phyloP scores from a whole-genome alignment of 2,113 vertebrate genomes.

The Neolamprologus tretocephalus region DNA sequence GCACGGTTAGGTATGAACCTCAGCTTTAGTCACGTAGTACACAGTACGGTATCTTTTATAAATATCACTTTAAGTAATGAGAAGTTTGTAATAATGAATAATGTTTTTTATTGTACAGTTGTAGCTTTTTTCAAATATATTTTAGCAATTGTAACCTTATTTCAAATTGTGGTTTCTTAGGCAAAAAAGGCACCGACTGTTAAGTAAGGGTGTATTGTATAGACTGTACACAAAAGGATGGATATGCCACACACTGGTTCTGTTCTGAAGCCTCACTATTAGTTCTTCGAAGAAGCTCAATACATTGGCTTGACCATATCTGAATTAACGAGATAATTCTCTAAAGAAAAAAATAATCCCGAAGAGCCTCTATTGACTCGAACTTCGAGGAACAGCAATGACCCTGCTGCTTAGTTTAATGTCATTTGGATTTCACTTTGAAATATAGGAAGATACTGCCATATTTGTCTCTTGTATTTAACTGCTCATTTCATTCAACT shows the following conservation, averaged over 20 bases:
- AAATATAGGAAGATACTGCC: not conserved
- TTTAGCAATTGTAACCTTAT: not conserved
- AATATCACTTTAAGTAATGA: not conserved
- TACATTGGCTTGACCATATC: not conserved
- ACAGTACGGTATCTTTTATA: not conserved
- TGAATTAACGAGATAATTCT: not conserved
- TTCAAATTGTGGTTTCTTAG: not conserved
- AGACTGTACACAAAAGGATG: not conserved
- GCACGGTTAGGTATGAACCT: not conserved
- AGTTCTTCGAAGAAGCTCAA: not conserved
- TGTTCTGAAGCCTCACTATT: not conserved
- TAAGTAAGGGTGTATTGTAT: not conserved
- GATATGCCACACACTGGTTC: not conserved
- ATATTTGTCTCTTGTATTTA: not conserved
- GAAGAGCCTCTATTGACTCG: not conserved
- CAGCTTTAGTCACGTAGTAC: not conserved
- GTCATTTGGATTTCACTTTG: not conserved
- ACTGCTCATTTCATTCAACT: not conserved
- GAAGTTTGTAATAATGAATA: not conserved
- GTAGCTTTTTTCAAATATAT: not conserved
- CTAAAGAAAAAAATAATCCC: not conserved
- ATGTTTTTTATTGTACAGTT: not conserved
- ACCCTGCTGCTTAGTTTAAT: fast-evolving
- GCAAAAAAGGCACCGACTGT: not conserved
- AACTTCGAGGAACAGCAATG: not conserved